Conservation (phyloP, 2,888 invertebrate genomes). For the Eudemis profundana region DNA sequence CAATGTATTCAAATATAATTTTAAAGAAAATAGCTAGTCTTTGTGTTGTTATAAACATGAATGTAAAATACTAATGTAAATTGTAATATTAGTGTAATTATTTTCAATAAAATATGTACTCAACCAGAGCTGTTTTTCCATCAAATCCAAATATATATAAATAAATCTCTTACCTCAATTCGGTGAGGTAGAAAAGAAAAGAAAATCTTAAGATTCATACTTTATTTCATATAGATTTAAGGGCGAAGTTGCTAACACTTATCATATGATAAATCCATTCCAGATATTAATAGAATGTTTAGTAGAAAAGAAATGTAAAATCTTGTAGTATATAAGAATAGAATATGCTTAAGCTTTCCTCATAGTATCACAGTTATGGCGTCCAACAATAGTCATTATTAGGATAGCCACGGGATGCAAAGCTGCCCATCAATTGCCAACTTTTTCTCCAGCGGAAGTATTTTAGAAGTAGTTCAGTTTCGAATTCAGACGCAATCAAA, state of each 20-base stretch:
- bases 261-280: background rate
- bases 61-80: background rate
- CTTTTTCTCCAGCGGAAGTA: no score
- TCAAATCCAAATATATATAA: no score
- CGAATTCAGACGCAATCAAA: background rate
- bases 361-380: no score
- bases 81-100: background rate
- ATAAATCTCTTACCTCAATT: no score
- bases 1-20: background rate
- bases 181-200: slow-evolving; percentile 11
- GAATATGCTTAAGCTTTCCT: no score
- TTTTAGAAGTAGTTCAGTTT: no score
- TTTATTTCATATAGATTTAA: slow-evolving; percentile 17
- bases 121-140: background rate
- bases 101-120: background rate
- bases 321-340: no score
- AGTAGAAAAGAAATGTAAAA: no score
- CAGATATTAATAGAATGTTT: background rate
- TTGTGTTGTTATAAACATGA: slow-evolving; percentile 35
- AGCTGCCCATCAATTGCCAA: no score
- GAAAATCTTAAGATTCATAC: background rate
- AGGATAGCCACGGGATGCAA: no score
- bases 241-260: background rate
- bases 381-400: no score
- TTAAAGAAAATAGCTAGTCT: background rate